These are phyloP conservation scores for Drosophila pseudoananassae DNA, from an alignment of 1,140 invertebrate species.

Conservation along the genomic window DNA sequence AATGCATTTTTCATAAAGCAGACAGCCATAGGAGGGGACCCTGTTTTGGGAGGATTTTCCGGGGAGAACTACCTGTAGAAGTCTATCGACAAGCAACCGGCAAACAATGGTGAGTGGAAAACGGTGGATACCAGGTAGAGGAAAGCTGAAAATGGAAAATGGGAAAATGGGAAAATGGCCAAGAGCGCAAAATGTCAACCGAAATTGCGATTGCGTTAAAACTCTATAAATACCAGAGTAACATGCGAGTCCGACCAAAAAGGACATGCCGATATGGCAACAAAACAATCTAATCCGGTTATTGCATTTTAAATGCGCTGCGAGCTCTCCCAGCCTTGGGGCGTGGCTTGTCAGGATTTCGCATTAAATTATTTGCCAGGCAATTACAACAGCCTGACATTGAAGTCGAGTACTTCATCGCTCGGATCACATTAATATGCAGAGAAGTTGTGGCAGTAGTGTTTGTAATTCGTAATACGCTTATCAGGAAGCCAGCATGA, in stretches of 20 bases:
- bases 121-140: background rate
- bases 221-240: constrained; percentile 83
- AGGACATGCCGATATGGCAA: constrained; percentile 72
- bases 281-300: constrained; percentile 81
- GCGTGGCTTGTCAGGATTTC: constrained; percentile 29
- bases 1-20: constrained; percentile 80
- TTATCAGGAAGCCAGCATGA: constrained; percentile 58
- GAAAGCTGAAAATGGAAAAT: constrained; percentile 44
- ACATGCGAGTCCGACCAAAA: constrained; percentile 50
- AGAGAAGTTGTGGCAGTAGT: background rate
- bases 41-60: background rate
- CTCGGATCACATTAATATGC: constrained; percentile 10
- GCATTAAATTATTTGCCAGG: constrained; percentile 54
- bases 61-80: constrained; percentile 49
- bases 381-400: constrained; percentile 49
- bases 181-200: constrained; percentile 76
- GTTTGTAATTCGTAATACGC: constrained; percentile 52
- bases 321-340: constrained; percentile 50
- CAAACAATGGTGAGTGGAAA: constrained; percentile 49
- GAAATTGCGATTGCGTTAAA: constrained; percentile 83
- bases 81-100: constrained; percentile 60
- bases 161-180: constrained; percentile 48
- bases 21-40: constrained; percentile 44
- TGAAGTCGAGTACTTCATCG: constrained; percentile 25
- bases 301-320: constrained; percentile 79